Percentiles rank a stretch among this genome's conserved stretches.
These are phyloP conservation scores for Drosophila simulans DNA, from an alignment of 1,140 invertebrate species.

Conservation along the genomic window DNA sequence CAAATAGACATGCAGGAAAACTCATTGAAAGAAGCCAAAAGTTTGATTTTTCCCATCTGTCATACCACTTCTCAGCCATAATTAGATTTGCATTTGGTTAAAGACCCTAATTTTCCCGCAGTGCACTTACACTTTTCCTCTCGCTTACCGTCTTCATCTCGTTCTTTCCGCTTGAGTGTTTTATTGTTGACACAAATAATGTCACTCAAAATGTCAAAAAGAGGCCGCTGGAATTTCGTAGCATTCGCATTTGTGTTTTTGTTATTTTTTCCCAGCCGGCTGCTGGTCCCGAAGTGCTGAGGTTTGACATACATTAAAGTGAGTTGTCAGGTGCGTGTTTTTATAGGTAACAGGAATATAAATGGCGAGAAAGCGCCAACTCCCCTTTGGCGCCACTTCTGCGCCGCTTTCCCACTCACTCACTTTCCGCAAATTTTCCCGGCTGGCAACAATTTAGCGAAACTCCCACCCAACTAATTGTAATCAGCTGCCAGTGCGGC, in stretches of 20 bases:
- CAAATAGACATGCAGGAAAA: no score
- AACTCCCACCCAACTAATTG: conserved; percentile 41
- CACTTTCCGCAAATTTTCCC: conserved; percentile 39
- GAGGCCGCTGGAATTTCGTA: conserved; percentile 67
- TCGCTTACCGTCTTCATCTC: conserved; percentile 22
- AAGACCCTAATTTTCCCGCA: neutral
- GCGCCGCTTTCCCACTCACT: conserved; percentile 2
- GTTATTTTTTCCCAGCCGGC: conserved; percentile 17
- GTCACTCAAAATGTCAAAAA: conserved; percentile 81
- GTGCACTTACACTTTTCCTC: conserved; percentile 23
- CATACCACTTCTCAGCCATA: neutral
- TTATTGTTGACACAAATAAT: conserved; percentile 82
- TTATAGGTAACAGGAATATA: conserved; percentile 43
- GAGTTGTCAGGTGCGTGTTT: conserved; percentile 74
- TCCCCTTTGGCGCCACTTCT: conserved; percentile 28
- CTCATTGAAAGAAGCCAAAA: no score
- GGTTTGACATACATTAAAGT: conserved; percentile 75
- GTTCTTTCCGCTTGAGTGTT: conserved; percentile 65
- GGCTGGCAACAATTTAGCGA: conserved; percentile 38
- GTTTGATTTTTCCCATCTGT: no score
- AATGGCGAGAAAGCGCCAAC: conserved; percentile 28
- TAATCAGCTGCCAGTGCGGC: conserved; percentile 32
- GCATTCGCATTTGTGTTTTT: conserved; percentile 5
- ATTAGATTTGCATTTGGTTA: neutral
- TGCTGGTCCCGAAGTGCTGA: conserved; percentile 41